Conservation (phyloP, 2,888 invertebrate genomes). For the Lycocerus yunnanus region DNA sequence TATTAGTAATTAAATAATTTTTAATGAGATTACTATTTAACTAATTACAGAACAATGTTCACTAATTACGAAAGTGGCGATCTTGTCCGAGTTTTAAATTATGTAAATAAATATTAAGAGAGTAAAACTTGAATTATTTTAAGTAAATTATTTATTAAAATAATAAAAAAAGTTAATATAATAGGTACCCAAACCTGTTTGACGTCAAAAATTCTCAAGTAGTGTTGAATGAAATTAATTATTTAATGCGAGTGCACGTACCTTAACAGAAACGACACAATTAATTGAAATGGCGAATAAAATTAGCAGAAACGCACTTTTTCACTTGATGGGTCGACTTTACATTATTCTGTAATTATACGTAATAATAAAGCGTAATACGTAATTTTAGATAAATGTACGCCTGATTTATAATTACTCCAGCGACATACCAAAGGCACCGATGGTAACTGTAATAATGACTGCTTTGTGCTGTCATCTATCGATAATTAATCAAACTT, state of each 20-base stretch:
- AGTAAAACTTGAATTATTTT: neutral
- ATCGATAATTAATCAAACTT: neutral
- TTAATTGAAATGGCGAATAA: neutral
- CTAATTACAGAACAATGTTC: neutral
- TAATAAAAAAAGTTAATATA: no score
- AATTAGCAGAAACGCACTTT: neutral
- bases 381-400: neutral
- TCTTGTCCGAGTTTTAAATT: neutral
- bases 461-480: neutral
- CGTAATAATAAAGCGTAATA: neutral
- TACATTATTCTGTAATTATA: neutral
- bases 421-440: neutral
- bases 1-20: neutral
- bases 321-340: neutral
- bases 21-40: neutral
- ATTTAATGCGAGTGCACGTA: neutral
- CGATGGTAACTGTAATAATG: neutral
- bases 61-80: neutral
- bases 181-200: neutral
- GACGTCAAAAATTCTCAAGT: neutral
- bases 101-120: neutral
- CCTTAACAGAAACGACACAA: neutral
- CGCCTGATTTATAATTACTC: neutral
- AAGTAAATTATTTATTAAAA: neutral
- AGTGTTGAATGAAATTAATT: neutral